Evolutionary conservation across 1,140 invertebrate genomes (phyloP).

Genomic region (Phymastichus coffea): DNA sequence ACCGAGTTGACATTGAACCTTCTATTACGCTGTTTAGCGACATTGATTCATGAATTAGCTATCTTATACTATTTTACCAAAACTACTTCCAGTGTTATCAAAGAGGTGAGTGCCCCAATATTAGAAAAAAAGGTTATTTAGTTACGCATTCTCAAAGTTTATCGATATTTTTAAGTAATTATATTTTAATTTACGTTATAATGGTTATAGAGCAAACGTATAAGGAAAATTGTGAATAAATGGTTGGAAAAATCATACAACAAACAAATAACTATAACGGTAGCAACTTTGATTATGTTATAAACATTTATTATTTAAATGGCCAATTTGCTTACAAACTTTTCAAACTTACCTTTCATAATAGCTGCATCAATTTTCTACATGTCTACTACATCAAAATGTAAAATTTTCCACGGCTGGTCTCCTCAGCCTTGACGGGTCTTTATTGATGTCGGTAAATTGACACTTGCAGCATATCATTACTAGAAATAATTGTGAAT

Average conservation of each 20-base stretch:
- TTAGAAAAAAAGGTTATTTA: neutral
- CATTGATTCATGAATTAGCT: neutral
- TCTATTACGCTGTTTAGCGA: no score
- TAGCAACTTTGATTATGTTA: no score
- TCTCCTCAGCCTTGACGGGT: neutral
- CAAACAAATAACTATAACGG: no score
- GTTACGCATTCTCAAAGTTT: neutral
- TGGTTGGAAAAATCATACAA: neutral
- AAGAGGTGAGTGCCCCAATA: neutral
- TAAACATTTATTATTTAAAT: no score
- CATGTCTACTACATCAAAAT: neutral
- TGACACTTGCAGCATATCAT: neutral
- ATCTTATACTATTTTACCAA: neutral
- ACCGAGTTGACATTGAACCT: neutral
- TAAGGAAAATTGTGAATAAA: neutral
- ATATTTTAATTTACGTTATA: no score
- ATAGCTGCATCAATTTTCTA: neutral
- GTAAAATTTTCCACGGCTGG: neutral
- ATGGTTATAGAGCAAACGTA: neutral
- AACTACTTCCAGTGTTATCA: neutral
- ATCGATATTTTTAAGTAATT: neutral
- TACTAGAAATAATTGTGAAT: no score
- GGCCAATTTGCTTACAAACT: neutral
- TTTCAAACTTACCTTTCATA: neutral
- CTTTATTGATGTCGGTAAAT: conserved; percentile 4